These are phyloP conservation scores for Paramuricea clavata DNA, from an alignment of 92 coral and sea anemone species.

Conservation along the genomic window DNA sequence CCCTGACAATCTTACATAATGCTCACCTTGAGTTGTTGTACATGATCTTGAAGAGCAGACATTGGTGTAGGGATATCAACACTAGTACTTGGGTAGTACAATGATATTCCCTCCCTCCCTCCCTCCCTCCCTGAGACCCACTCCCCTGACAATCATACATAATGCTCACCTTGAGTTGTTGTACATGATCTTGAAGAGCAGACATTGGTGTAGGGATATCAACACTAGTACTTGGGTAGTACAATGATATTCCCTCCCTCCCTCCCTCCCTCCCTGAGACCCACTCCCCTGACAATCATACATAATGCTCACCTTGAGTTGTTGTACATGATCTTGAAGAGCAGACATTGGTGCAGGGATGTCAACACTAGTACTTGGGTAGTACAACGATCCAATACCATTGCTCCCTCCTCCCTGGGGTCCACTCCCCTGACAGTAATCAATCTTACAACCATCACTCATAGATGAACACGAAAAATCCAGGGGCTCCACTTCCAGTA, in stretches of 20 bases:
- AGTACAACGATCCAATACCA: slow-evolving; percentile 23
- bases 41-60: no score
- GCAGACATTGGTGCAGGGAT: no score
- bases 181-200: slow-evolving; percentile 76
- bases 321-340: slow-evolving; percentile 76
- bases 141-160: slow-evolving; percentile 47
- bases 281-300: background rate
- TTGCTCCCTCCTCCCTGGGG: slow-evolving; percentile 6
- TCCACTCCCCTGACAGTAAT: slow-evolving; percentile 44
- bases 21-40: no score
- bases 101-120: background rate
- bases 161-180: slow-evolving; percentile 91
- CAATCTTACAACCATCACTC: slow-evolving; percentile 96
- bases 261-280: no score
- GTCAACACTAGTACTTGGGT: slow-evolving; percentile 22
- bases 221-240: slow-evolving; percentile 22
- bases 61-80: no score
- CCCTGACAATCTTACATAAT: background rate
- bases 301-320: slow-evolving; percentile 73
- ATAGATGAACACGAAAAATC: slow-evolving; percentile 92
- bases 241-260: no score
- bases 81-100: no score
- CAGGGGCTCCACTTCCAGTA: slow-evolving; percentile 93
- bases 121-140: slow-evolving; percentile 2
- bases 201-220: no score